Evolutionary conservation across 1,140 invertebrate species (phyloP).

Genomic region (Rhyzopertha dominica): DNA sequence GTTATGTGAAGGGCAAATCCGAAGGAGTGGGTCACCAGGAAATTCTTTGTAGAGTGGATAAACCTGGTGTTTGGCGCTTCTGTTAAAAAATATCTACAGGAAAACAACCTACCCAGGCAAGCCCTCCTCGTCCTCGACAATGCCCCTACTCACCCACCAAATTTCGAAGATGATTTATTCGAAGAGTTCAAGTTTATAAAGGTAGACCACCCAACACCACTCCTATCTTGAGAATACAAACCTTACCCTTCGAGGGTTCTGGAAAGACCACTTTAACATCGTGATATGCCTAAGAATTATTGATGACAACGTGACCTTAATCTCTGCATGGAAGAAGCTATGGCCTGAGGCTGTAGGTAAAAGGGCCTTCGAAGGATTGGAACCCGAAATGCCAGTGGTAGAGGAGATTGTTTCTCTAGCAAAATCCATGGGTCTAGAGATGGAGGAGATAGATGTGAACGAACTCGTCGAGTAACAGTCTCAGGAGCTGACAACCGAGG

Average conservation of each 20-base stretch:
- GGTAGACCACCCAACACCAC: constrained; percentile 21
- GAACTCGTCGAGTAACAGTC: constrained; percentile 31
- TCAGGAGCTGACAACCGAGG: constrained; percentile 30
- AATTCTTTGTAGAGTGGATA: constrained; percentile 37
- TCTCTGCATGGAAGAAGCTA: constrained; percentile 36
- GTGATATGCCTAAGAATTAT: constrained; percentile 35
- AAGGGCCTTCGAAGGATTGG: constrained; percentile 26
- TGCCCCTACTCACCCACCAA: constrained; percentile 36
- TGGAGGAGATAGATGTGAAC: constrained; percentile 32
- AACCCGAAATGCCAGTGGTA: constrained; percentile 25
- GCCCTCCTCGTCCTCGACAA: constrained; percentile 39
- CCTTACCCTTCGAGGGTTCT: constrained; percentile 25
- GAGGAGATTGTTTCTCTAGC: constrained; percentile 38
- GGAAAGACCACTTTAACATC: constrained; percentile 25
- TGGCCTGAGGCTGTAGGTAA: constrained; percentile 27
- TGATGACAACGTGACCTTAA: constrained; percentile 27
- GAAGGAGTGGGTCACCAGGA: constrained; percentile 42
- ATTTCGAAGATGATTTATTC: constrained; percentile 28
- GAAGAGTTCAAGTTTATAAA: constrained; percentile 32
- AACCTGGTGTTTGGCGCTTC: constrained; percentile 34
- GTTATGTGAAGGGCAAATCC: constrained; percentile 43
- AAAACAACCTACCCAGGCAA: constrained; percentile 35
- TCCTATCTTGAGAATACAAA: constrained; percentile 30
- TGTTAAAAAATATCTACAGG: constrained; percentile 39
- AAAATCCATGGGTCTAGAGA: constrained; percentile 30